Base-by-base conservation (phyloP, 37 sponge, comb jelly and placozoan species). In the Spongia lamella region DNA sequence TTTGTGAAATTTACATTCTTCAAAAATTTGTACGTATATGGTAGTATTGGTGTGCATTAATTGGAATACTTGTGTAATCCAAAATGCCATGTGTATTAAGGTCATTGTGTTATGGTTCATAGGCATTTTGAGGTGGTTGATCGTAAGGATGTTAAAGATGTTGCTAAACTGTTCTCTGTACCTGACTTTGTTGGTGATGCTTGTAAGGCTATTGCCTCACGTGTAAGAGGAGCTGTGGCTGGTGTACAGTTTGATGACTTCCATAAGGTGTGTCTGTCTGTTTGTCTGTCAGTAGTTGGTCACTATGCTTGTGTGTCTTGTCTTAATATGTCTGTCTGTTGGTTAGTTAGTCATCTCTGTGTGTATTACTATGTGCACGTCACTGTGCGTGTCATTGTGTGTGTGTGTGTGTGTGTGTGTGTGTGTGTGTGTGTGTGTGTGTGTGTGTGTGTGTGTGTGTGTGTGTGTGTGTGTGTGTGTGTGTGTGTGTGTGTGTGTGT, bases 151-250 rank as follows among this genome's bases (percentile, higher is more conserved):
- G 79, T 70, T 1, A 79, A 78, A 11, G 87, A 85, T 20, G 72
- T 93, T 20, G 77, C 86, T 33, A 92, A 92, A 81, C 90, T 98
- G 31, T 98, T 98, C 81, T 93, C 99, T 31, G 99, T 98, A 4
- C 99, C 99, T 17, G 99, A 98, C 66, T 98, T 98, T 80, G 93
- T 94, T 27, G 99, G 99, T 9, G 99, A 98, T 74, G 93, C 99
- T 29, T 98, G 99, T 79, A 98, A 98, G 64, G 99, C 99, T 61
- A 95, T 98, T 67, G 99, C 99, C 62, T 98, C 99, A 30, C 85
- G 99, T 27, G 84, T 98, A 40, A 87, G 96, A 79, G 99, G 99
- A 68, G 91, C 96, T 30, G 99, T 98, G 2, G 99, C 99, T 38
- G 84, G 86, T 19, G 96, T 95, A 11, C 93, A 90, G 80, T 98